A percentile compares a stretch with the other conserved stretches of the same genome.
These are phyloP conservation scores for Callionymus lyra DNA, from an alignment of 2,113 vertebrate species.

Conservation along the genomic window DNA sequence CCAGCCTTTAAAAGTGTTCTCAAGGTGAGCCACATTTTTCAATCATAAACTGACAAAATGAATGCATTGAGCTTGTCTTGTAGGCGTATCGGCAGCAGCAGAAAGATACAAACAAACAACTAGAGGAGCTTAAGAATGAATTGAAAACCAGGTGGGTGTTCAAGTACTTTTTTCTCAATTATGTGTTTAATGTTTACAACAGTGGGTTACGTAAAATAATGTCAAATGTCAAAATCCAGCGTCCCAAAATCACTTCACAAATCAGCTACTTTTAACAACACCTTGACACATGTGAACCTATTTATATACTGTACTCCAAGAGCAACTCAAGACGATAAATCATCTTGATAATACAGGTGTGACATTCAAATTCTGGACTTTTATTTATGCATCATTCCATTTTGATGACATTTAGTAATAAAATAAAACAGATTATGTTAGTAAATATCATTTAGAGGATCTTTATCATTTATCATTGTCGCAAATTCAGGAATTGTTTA, in stretches of 20 bases:
- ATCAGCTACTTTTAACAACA: not conserved
- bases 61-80: not conserved
- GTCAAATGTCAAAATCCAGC: too few species aligned
- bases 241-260: too few species aligned
- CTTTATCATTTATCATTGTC: too few species aligned
- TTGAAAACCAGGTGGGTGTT: constrained; percentile 68
- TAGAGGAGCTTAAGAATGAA: constrained; percentile 67
- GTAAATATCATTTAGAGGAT: too few species aligned
- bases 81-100: constrained; percentile 77
- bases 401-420: too few species aligned
- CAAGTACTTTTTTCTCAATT: not conserved
- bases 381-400: too few species aligned
- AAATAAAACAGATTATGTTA: too few species aligned
- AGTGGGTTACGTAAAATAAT: not conserved
- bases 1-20: constrained; percentile 69
- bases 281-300: too few species aligned
- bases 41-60: fast-evolving
- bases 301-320: not conserved
- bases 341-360: too few species aligned
- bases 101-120: constrained; percentile 59
- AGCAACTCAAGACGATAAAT: too few species aligned
- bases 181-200: not conserved
- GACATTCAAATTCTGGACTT: too few species aligned
- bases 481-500: too few species aligned
- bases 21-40: constrained; percentile 56